Base-by-base conservation (phyloP, 2,113 vertebrate genomes). In the Osmerus eperlanus region DNA sequence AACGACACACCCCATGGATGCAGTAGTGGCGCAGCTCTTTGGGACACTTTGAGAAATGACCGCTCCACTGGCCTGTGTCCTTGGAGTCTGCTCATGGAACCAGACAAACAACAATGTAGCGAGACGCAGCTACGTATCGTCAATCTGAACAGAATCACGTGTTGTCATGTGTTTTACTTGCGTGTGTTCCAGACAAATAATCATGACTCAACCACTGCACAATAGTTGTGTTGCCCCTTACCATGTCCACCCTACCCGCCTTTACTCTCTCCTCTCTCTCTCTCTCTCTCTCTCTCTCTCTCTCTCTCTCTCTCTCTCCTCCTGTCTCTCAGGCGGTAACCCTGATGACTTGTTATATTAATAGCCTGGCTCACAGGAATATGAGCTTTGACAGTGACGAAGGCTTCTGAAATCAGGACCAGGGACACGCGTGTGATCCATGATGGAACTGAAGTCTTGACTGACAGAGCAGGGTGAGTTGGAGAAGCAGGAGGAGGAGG, bases 1-100 rank as follows among this genome's bases (percentile, higher is more conserved):
- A 95, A 64, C 93, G 93, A 56, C 95, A 96, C 13, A 77, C 87
- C 65, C 95, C 95, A 4, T 94, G 92, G 74, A 96, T 72, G 52
- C 94, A 96, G 83, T 92, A 96, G 72, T 91, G 67, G 9, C n/a
- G 64, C 18, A 92, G 90, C 0, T 93, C 78, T 41, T 89, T 81
- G 2, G 95, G 94, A 81, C 95, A 96, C 28, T 81, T 74, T 0
- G 92, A 91, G 77, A 95, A 94, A 82, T 95, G 94, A 2, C 87
- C 89, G 23, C 67, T 84, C 82, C 84, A 85, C 55, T 76, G 76
- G 2, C 70, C 78, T 0, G 70, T 83, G 6, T 91, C 88, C 16
- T 55, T 68, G 15, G 80, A 64, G 12, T 82, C 84, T 90, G 70
- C 18, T 47, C 77, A 72, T 74, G 14, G 77, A 61, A 81, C 28